These are phyloP conservation scores for Drosophila nr. perissopoda DNA, from an alignment of 2,888 invertebrate genomes.

Conservation along the genomic window DNA sequence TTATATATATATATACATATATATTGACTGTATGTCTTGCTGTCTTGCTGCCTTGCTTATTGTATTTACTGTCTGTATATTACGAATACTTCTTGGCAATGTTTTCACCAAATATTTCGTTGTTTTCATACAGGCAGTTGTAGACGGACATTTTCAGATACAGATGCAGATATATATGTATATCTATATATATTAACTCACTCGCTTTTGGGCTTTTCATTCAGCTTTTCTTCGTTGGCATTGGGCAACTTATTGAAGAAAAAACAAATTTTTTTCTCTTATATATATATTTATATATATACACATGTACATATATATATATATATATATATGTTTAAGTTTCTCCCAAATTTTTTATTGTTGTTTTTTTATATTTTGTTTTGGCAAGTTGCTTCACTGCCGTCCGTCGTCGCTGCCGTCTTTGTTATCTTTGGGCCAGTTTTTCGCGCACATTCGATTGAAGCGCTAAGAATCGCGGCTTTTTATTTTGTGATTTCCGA, in stretches of 20 bases:
- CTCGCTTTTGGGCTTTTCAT: slow-evolving; percentile 50
- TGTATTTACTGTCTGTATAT: slow-evolving; percentile 44
- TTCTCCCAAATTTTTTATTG: slow-evolving; percentile 1
- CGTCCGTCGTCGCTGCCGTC: slow-evolving; percentile 35
- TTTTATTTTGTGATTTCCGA: slow-evolving; percentile 37
- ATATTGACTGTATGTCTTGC: slow-evolving; percentile 1
- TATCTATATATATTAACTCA: slow-evolving; percentile 22
- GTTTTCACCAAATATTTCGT: slow-evolving; percentile 52
- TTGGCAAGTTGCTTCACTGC: slow-evolving; percentile 47
- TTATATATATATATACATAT: neutral
- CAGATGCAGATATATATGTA: neutral
- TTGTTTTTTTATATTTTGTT: slow-evolving; percentile 36
- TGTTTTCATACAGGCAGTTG: slow-evolving; percentile 25
- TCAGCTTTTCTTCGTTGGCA: slow-evolving; percentile 60
- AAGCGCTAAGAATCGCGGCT: slow-evolving; percentile 50
- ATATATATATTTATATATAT: slow-evolving; percentile 1
- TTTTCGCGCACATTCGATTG: slow-evolving; percentile 57
- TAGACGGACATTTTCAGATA: slow-evolving; percentile 7
- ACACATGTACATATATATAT: slow-evolving; percentile 7
- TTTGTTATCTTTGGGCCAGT: slow-evolving; percentile 39
- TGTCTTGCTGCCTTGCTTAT: neutral
- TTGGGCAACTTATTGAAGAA: slow-evolving; percentile 59
- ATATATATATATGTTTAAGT: neutral
- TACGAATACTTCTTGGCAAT: slow-evolving; percentile 62
- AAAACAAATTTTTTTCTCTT: slow-evolving; percentile 35